A percentile compares a stretch with the other conserved stretches of the same genome.
Evolutionary conservation across 2,797 vertebrate genomes (phyloP).

Genomic region (Sebastolobus altivelis): DNA sequence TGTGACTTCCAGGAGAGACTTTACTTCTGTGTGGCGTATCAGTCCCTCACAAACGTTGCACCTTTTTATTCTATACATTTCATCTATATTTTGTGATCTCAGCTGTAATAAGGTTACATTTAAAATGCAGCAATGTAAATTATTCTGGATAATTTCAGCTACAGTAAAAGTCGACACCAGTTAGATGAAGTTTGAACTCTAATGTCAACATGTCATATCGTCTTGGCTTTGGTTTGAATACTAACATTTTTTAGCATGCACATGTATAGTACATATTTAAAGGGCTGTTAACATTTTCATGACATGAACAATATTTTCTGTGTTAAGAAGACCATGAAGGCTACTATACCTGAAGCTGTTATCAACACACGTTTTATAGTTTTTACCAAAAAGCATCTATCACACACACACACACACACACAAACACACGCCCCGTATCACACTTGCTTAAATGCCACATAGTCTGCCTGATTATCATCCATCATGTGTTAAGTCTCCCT

Average conservation of each 20-base stretch:
- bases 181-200: neutral
- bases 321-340: neutral
- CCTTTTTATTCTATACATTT: neutral
- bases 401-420: neutral
- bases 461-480: constrained; percentile 59
- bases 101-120: neutral
- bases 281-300: no score
- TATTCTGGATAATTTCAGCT: neutral
- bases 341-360: neutral
- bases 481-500: constrained; percentile 61
- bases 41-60: neutral
- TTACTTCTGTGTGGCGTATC: neutral
- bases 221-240: neutral
- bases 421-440: constrained; percentile 8
- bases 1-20: constrained; percentile 2
- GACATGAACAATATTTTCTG: neutral
- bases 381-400: neutral
- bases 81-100: no score
- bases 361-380: neutral
- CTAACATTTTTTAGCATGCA: neutral
- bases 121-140: neutral
- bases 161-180: no score
- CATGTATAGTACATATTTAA: neutral
- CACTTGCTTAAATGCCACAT: constrained; percentile 49
- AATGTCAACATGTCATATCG: neutral